Evolutionary conservation across 2,888 invertebrate species (phyloP).

Genomic region (Pelosia muscerda): DNA sequence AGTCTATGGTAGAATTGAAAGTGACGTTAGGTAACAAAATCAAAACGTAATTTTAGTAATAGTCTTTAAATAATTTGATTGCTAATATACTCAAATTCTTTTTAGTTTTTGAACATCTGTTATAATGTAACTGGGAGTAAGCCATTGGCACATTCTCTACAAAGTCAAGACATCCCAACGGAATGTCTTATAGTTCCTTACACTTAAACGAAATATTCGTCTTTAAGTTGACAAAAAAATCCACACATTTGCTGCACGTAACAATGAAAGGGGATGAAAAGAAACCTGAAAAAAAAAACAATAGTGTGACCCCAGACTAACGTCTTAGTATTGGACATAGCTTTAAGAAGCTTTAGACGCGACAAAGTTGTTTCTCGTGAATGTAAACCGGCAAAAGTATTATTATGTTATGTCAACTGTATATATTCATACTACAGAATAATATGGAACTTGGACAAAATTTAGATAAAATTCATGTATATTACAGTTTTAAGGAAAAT

Average conservation of each 20-base stretch:
- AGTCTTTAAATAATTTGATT: too few relatives aligned
- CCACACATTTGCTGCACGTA: constrained; percentile 62
- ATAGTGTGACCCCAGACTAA: constrained; percentile 64
- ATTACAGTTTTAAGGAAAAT: background rate
- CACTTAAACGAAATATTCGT: constrained; percentile 5
- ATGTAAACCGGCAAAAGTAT: background rate
- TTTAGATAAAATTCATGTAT: constrained; percentile 4
- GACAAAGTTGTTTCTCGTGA: constrained; percentile 2
- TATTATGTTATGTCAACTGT: background rate
- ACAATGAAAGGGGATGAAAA: constrained; percentile 68
- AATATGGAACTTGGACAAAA: background rate
- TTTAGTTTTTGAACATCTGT: background rate
- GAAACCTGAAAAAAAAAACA: constrained; percentile 63
- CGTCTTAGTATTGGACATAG: constrained; percentile 62
- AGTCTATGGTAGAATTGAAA: background rate
- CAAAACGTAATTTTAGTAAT: too few relatives aligned
- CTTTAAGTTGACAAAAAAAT: constrained; percentile 46
- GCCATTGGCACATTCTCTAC: background rate
- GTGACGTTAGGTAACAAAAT: background rate
- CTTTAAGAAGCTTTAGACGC: constrained; percentile 24
- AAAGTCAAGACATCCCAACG: constrained; percentile 1
- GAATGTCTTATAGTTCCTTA: background rate
- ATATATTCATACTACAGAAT: background rate
- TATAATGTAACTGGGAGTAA: too few relatives aligned
- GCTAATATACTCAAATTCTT: background rate